Conservation (phyloP, 1,140 invertebrate genomes). For the Drosophila seguyi region DNA sequence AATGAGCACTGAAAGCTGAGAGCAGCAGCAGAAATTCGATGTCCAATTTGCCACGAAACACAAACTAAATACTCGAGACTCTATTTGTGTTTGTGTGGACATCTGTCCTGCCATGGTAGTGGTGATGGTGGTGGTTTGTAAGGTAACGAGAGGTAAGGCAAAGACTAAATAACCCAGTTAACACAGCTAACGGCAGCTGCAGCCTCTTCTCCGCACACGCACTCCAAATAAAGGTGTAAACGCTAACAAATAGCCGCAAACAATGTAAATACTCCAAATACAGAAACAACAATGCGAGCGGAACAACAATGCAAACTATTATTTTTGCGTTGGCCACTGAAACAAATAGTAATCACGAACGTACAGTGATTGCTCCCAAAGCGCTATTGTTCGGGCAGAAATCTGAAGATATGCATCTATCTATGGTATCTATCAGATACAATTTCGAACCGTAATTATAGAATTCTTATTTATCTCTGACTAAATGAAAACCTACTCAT, state of each 20-base stretch:
- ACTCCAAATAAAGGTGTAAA: slow-evolving; percentile 33
- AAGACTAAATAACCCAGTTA: slow-evolving; percentile 28
- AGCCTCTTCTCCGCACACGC: slow-evolving; percentile 37
- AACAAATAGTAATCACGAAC: slow-evolving; percentile 19
- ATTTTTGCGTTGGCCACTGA: slow-evolving; percentile 41
- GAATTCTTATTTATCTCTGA: background rate
- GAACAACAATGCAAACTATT: slow-evolving; percentile 45
- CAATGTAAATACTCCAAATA: slow-evolving; percentile 19
- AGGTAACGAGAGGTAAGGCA: slow-evolving; percentile 32
- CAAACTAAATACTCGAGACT: slow-evolving; percentile 27
- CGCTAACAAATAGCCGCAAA: slow-evolving; percentile 22
- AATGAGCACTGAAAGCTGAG: slow-evolving; percentile 55
- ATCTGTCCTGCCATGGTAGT: slow-evolving; percentile 31
- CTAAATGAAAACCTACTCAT: too few species aligned
- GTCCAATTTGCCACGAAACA: slow-evolving; percentile 59
- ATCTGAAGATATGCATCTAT: too few species aligned
- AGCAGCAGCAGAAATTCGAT: slow-evolving; percentile 30
- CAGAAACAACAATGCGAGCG: slow-evolving; percentile 19
- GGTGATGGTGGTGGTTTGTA: slow-evolving; percentile 48
- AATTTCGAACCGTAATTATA: background rate
- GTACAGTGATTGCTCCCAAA: slow-evolving; percentile 1
- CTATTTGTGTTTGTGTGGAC: slow-evolving; percentile 38
- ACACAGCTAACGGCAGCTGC: slow-evolving; percentile 58
- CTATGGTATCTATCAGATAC: background rate
- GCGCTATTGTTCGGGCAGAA: background rate